A percentile compares a stretch with the other conserved stretches of the same genome.
Evolutionary conservation across 2,888 invertebrate genomes (phyloP).

Genomic region (Cerastoderma edule): DNA sequence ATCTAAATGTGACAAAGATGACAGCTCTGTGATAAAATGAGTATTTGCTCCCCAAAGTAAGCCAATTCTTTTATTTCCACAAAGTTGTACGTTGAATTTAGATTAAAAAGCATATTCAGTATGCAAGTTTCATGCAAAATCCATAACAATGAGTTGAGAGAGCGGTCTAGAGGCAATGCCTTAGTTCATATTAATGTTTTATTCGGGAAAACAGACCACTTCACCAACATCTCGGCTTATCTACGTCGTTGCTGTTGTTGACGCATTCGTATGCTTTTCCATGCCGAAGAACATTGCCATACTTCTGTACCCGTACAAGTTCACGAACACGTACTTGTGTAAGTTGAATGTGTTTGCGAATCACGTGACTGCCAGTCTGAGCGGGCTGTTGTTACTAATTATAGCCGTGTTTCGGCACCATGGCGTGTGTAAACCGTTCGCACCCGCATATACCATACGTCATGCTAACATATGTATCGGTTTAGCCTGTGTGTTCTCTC

Average conservation of each 20-base stretch:
- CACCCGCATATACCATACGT: neutral
- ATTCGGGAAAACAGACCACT: neutral
- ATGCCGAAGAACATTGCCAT: constrained; percentile 18
- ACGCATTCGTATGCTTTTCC: neutral
- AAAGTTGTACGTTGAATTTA: no score
- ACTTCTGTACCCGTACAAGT: constrained; percentile 2
- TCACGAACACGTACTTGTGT: neutral
- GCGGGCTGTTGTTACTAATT: neutral
- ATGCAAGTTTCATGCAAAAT: no score
- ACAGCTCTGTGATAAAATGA: no score
- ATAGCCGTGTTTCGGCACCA: constrained; percentile 13
- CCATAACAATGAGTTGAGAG: no score
- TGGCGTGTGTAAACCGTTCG: constrained; percentile 8
- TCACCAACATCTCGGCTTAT: constrained; percentile 12
- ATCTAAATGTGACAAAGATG: no score
- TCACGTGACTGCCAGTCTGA: neutral
- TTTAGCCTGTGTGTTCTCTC: neutral
- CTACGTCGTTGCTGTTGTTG: neutral
- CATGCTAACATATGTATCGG: neutral
- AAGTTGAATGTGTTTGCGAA: constrained; percentile 11
- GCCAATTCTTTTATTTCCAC: no score
- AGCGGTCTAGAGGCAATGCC: no score
- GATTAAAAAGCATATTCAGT: no score
- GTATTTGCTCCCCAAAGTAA: no score
- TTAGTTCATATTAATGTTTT: no score